phyloP scores from a whole-genome alignment of 2,797 vertebrate genomes.

The Eidolon dupreanum region DNA sequence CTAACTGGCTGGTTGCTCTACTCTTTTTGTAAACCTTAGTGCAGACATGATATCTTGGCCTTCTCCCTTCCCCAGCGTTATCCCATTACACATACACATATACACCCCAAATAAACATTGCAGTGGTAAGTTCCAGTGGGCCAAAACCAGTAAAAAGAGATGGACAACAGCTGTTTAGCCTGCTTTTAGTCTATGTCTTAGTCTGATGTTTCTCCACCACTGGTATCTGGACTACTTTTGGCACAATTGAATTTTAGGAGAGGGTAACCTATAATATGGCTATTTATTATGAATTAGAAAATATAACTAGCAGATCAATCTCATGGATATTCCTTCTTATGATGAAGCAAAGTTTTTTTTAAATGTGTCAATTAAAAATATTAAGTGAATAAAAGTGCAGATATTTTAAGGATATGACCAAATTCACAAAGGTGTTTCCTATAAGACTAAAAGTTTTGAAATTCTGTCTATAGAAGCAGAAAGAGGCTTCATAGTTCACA shows the following conservation, averaged over 20 bases:
- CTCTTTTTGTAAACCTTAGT: background rate
- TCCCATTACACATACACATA: background rate
- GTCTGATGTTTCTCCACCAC: background rate
- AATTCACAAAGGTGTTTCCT: background rate
- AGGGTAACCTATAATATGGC: background rate
- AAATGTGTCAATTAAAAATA: background rate
- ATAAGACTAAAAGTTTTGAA: background rate
- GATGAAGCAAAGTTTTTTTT: background rate
- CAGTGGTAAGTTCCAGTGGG: background rate
- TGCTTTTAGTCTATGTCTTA: background rate
- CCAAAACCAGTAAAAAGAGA: background rate
- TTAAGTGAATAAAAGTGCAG: conserved; percentile 13
- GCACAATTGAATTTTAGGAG: background rate
- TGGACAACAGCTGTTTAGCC: background rate
- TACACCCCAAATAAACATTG: background rate
- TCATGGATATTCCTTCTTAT: background rate
- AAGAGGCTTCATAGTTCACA: background rate
- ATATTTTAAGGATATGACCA: conserved; percentile 2
- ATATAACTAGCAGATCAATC: background rate
- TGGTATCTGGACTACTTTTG: background rate
- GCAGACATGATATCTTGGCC: background rate
- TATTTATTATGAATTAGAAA: background rate
- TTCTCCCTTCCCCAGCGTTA: background rate
- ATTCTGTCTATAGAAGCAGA: background rate
- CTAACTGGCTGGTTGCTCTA: background rate